Percentiles rank a stretch among this genome's conserved stretches.
Evolutionary conservation across 2,113 vertebrate genomes (phyloP).

Genomic region (Brevimyrus niger): DNA sequence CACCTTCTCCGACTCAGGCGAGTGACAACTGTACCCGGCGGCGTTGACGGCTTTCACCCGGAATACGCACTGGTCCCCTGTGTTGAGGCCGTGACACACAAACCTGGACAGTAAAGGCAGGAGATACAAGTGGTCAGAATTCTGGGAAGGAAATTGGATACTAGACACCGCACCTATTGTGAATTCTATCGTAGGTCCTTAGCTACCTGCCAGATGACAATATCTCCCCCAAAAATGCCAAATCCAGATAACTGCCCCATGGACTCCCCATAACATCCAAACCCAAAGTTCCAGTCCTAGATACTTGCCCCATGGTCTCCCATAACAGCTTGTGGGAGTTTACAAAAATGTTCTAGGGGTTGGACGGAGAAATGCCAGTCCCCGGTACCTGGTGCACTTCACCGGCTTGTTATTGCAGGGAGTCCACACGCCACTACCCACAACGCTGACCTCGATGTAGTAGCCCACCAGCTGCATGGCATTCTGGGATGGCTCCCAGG

Average conservation of each 20-base stretch:
- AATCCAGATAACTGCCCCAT: background rate
- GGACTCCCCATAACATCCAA: background rate
- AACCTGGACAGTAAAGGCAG: slow-evolving; percentile 62
- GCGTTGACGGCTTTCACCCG: slow-evolving; percentile 91
- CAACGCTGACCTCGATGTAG: slow-evolving; percentile 79
- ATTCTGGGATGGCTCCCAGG: slow-evolving; percentile 76
- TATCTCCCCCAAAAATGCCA: background rate
- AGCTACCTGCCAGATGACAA: background rate
- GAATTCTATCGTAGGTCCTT: background rate
- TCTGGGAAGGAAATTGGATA: background rate
- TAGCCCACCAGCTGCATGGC: slow-evolving; percentile 79
- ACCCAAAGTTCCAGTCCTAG: background rate
- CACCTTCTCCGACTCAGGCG: slow-evolving; percentile 74
- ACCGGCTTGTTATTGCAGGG: slow-evolving; percentile 97
- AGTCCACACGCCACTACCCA: slow-evolving; percentile 79
- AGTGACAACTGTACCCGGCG: slow-evolving; percentile 85
- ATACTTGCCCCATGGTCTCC: background rate
- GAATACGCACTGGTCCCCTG: slow-evolving; percentile 74
- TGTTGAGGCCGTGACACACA: slow-evolving; percentile 79
- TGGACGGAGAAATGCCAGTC: background rate
- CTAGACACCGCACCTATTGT: background rate
- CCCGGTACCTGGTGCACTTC: slow-evolving; percentile 75
- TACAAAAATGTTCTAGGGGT: no score
- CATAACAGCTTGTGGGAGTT: no score
- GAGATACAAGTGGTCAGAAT: background rate